These are phyloP conservation scores for Agrotis exclamationis DNA, from an alignment of 2,888 invertebrate species.

Conservation along the genomic window DNA sequence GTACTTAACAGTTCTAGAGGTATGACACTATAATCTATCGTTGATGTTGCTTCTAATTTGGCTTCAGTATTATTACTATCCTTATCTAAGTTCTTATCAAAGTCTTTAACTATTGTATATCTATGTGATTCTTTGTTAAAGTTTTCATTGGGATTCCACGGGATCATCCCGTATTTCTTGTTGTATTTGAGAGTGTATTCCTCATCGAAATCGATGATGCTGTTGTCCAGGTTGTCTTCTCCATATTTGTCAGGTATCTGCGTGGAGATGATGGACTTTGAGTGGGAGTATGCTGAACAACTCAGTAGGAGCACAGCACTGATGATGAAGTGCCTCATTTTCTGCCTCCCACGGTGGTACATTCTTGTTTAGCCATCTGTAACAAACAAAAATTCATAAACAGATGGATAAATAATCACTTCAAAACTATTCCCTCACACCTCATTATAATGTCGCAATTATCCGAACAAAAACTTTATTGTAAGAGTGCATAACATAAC, in stretches of 20 bases:
- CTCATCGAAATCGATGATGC: slow-evolving; percentile 86
- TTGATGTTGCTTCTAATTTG: slow-evolving; percentile 73
- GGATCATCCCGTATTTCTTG: slow-evolving; percentile 78
- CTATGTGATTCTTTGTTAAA: slow-evolving; percentile 81
- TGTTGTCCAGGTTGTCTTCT: slow-evolving; percentile 81
- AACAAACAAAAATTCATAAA: slow-evolving; percentile 68
- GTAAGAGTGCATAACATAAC: slow-evolving; percentile 44
- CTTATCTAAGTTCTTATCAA: slow-evolving; percentile 56
- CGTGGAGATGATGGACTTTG: slow-evolving; percentile 75
- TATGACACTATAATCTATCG: slow-evolving; percentile 81
- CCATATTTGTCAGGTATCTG: slow-evolving; percentile 63
- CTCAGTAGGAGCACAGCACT: slow-evolving; percentile 79
- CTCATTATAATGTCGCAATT: slow-evolving; percentile 41
- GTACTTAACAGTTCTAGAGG: slow-evolving; percentile 86
- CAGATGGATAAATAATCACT: no score
- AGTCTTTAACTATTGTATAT: slow-evolving; percentile 80
- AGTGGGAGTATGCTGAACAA: slow-evolving; percentile 63
- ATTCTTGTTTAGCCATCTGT: slow-evolving; percentile 82
- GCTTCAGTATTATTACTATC: slow-evolving; percentile 61
- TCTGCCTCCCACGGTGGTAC: slow-evolving; percentile 83
- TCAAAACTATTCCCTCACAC: neutral
- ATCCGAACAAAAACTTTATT: slow-evolving; percentile 24
- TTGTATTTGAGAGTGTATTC: slow-evolving; percentile 82
- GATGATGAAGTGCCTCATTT: slow-evolving; percentile 77
- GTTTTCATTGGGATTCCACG: slow-evolving; percentile 76